phyloP scores from a whole-genome alignment of 2,797 vertebrate genomes.

The Coendou prehensilis region DNA sequence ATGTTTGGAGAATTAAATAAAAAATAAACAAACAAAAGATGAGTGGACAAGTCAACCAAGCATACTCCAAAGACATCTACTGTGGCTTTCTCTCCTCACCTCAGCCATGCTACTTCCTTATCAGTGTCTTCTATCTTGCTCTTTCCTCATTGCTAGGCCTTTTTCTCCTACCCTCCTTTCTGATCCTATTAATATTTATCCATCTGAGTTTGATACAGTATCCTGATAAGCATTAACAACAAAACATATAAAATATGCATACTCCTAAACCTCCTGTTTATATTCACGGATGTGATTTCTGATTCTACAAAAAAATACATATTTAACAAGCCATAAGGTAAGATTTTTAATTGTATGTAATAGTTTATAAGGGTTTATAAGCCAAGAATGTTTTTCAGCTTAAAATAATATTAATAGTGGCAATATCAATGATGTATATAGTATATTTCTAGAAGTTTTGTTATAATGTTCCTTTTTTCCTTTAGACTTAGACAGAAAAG shows the following conservation, averaged over 20 bases:
- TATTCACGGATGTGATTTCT: not conserved
- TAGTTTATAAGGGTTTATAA: not conserved
- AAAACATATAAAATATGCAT: not conserved
- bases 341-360: not conserved
- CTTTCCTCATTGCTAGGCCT: not conserved
- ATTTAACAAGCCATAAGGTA: not conserved
- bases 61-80: not conserved
- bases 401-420: slow-evolving; percentile 26
- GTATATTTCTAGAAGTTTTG: slow-evolving; percentile 3
- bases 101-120: not conserved
- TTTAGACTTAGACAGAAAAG: not conserved
- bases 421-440: not conserved
- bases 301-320: not conserved
- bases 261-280: not conserved
- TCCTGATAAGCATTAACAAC: not conserved
- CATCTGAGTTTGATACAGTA: not conserved
- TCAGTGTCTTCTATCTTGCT: not conserved
- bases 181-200: not conserved
- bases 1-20: not conserved
- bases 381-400: not conserved
- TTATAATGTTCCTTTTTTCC: not conserved
- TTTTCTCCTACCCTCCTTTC: not conserved
- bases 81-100: not conserved
- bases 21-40: not conserved
- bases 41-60: not conserved